Base-by-base conservation (phyloP, 2,888 invertebrate species). In the Sarcophaga rosellei region DNA sequence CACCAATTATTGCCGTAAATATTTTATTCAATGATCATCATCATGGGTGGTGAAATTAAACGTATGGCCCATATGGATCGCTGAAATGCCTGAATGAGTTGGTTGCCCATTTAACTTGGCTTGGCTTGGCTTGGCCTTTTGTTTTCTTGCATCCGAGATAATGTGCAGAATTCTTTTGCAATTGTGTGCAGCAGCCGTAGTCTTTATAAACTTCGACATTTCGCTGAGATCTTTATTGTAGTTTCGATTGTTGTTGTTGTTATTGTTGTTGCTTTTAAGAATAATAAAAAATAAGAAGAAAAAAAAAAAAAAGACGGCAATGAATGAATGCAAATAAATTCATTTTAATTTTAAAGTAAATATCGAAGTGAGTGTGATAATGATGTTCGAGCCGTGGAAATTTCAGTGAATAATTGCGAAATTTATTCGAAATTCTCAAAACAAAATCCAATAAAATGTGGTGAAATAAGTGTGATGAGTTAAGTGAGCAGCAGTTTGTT, bases 1-100 rank as follows among this genome's bases (percentile, higher is more conserved):
- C 61, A 35, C 61, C 61, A 81, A 74, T 81, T 81, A 85, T 81
- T 85, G 74, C 69, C 61, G 69, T 85, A 81, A 85, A 85, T 81
- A 77, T 74, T 78, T 69, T 65, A 74, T 69, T 65, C 77, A 78
- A 74, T 81, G 81, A 85, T 85, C 73, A 74, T 77, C 77, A 69
- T 84, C 77, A 69, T 74, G 85, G 85, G 77, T 78, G 81, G 81
- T 78, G 79, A 74, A 44, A 74, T 53, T 62, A 4, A 83, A 68
- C 72, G 75, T 70, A 70, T 81, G 63, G 74, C 73, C 20, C 20
- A 12, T 17, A 45, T 53, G 53, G 12, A 15, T 12, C 20, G 23
- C n/a, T 70, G 4, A 78, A 61, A 70, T 61, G 17, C 3, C 35
- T 70, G 62, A 12, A 10, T 57, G 17, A 17, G 17, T 53, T 17